Evolutionary conservation across 2,113 vertebrate genomes (phyloP).

Genomic region (Glaucomys volans): DNA sequence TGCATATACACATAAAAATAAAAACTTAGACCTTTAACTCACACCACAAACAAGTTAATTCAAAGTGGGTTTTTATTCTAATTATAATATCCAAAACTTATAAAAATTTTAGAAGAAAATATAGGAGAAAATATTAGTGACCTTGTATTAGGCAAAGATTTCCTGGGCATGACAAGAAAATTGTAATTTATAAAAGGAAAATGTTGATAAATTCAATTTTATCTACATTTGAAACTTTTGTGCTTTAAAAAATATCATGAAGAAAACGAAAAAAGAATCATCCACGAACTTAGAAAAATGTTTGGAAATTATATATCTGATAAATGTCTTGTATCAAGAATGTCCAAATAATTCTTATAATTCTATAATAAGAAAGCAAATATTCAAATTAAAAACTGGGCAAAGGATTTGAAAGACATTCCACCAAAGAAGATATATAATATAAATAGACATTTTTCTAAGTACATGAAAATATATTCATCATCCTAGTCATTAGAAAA

Average conservation of each 20-base stretch:
- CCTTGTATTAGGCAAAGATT: background rate
- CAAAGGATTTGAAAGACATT: background rate
- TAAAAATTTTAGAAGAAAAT: background rate
- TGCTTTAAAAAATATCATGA: background rate
- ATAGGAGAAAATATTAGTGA: conserved; percentile 6
- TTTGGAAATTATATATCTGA: background rate
- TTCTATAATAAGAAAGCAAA: background rate
- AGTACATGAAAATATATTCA: conserved; percentile 12
- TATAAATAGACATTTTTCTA: background rate
- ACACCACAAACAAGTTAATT: background rate
- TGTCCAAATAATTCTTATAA: conserved; percentile 28
- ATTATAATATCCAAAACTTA: background rate
- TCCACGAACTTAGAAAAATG: background rate
- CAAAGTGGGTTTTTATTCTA: background rate
- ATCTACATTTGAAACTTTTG: background rate
- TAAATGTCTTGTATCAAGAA: background rate
- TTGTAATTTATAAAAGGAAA: background rate
- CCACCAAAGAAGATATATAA: background rate
- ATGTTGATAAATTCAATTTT: background rate
- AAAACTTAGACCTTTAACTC: background rate
- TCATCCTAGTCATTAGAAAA: background rate
- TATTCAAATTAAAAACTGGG: conserved; percentile 38
- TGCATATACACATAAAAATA: background rate
- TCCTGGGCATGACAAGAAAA: background rate
- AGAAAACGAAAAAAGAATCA: background rate